Evolutionary conservation across 2,113 vertebrate genomes (phyloP).

Genomic region (Tretioscincus oriximinensis): DNA sequence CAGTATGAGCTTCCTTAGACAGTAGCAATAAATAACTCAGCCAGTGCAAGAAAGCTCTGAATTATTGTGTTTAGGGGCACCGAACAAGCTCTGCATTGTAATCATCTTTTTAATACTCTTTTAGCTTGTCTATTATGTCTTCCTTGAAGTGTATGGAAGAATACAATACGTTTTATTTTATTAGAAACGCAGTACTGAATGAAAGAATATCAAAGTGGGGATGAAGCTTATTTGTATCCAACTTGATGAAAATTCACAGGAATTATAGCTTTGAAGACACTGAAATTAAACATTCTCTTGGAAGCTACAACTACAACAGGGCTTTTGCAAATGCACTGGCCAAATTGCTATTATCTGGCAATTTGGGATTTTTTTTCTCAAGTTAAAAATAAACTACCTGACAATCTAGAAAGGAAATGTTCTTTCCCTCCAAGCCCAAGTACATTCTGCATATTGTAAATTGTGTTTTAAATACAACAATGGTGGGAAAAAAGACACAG

Average conservation of each 20-base stretch:
- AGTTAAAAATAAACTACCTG: constrained; percentile 79
- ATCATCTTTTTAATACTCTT: constrained; percentile 57
- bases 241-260: constrained; percentile 55
- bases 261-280: constrained; percentile 45
- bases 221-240: constrained; percentile 50
- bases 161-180: constrained; percentile 67
- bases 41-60: constrained; percentile 57
- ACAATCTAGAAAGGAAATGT: constrained; percentile 79
- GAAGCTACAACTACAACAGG: constrained; percentile 45
- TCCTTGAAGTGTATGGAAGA: constrained; percentile 65
- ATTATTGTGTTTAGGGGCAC: constrained; percentile 60
- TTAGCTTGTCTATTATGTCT: constrained; percentile 64
- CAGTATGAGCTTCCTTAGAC: constrained; percentile 62
- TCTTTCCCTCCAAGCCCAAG: constrained; percentile 33
- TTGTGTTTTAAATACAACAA: constrained; percentile 80
- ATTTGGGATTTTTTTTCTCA: constrained; percentile 48
- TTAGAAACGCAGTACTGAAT: constrained; percentile 60
- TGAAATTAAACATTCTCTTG: constrained; percentile 27
- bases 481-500: constrained; percentile 77
- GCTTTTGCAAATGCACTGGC: constrained; percentile 59
- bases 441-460: constrained; percentile 75
- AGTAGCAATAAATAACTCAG: constrained; percentile 70
- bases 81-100: constrained; percentile 68
- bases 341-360: constrained; percentile 56
- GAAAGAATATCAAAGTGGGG: constrained; percentile 59